A percentile compares a stretch with the other conserved stretches of the same genome.
Conservation (phyloP, 92 coral and sea anemone species). For the Porites evermanni region DNA sequence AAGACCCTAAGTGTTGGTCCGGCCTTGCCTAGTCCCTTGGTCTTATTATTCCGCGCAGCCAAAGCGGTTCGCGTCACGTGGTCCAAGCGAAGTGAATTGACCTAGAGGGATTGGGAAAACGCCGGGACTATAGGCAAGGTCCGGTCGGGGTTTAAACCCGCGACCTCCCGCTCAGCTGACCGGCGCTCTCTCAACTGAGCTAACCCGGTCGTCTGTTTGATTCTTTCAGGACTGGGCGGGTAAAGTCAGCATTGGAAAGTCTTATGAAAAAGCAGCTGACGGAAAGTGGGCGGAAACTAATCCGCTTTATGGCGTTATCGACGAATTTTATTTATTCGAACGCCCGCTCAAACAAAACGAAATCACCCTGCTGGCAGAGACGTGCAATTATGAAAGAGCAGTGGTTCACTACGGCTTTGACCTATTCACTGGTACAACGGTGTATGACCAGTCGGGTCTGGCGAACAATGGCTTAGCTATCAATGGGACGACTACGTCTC, state of each 20-base stretch:
- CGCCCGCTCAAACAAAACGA: constrained; percentile 83
- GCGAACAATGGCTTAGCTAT: constrained; percentile 89
- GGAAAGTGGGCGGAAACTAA: constrained; percentile 86
- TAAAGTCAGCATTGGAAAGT: constrained; percentile 90
- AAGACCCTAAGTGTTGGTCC: too few relatives aligned
- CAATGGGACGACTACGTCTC: constrained; percentile 64
- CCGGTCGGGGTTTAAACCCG: too few relatives aligned
- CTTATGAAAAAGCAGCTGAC: constrained; percentile 63
- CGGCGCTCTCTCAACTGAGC: background rate
- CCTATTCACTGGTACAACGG: constrained; percentile 72
- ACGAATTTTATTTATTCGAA: constrained; percentile 92
- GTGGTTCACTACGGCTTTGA: constrained; percentile 94
- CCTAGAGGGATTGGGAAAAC: too few relatives aligned
- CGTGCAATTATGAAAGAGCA: constrained; percentile 85
- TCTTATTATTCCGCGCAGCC: too few relatives aligned
- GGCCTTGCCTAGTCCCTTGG: too few relatives aligned
- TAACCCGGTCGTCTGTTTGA: background rate
- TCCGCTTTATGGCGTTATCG: constrained; percentile 79
- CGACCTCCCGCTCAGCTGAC: too few relatives aligned
- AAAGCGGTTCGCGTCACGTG: too few relatives aligned
- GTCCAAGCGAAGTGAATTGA: too few relatives aligned
- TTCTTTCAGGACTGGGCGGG: constrained; percentile 93
- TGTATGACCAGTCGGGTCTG: constrained; percentile 95
- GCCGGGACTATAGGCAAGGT: too few relatives aligned
- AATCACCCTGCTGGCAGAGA: constrained; percentile 80